These are phyloP conservation scores for Azemiops feae DNA, from an alignment of 2,113 vertebrate species.

Conservation along the genomic window DNA sequence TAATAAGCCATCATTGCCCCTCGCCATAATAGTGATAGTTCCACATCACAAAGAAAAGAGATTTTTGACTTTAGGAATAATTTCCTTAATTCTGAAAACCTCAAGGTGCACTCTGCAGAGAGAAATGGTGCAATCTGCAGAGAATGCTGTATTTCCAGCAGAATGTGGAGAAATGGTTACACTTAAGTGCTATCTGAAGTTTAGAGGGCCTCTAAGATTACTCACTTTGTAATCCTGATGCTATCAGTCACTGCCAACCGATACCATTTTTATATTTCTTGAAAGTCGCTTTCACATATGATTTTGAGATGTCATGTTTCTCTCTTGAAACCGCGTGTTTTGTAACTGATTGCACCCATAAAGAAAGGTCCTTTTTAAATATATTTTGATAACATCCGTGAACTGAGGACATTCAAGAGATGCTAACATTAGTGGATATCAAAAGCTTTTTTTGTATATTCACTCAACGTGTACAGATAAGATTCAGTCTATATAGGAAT, in stretches of 20 bases:
- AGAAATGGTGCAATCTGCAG: slow-evolving; percentile 3
- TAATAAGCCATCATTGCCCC: background rate
- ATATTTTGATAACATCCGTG: background rate
- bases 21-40: background rate
- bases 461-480: background rate
- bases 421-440: background rate
- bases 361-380: background rate
- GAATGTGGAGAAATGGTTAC: background rate
- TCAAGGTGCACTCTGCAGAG: slow-evolving; percentile 1
- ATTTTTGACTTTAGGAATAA: background rate
- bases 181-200: background rate
- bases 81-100: background rate
- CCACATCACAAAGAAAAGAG: background rate
- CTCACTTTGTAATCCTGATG: background rate
- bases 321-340: background rate
- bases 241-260: background rate
- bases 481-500: background rate
- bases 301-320: background rate
- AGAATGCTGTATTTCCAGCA: background rate
- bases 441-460: background rate
- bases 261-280: background rate
- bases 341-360: background rate
- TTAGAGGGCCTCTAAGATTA: background rate
- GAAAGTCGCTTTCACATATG: background rate
- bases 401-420: background rate